Base-by-base conservation (phyloP, 2,888 invertebrate species). In the Mesorhabditis spiculigera region DNA sequence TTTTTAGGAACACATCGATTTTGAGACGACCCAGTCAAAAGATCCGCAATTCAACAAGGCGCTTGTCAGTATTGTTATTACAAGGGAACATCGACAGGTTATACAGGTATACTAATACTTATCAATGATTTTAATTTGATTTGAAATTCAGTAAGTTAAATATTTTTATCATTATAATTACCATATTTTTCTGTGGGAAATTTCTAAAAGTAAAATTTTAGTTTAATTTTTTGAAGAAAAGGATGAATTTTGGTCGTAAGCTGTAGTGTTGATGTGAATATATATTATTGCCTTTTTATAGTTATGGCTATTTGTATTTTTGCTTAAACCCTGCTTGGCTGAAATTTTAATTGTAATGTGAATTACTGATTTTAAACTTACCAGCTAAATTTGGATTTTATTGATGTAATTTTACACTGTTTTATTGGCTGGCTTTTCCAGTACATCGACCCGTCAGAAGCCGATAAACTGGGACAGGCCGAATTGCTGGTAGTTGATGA, bases 11-110 rank as follows among this genome's bases (percentile, higher is more conserved):
- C 95, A 97, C 86, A 90, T 92, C 28, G 96, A 98, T 86, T 98
- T 95, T 87, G 93, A 93, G 76, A 90, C 96, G 69, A 91, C 95
- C 62, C 92, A 95, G 85, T 96, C 96, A 0, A 93, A 93, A 0
- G 94, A 97, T 88, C 93, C 93, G 0, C 95, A 97, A 77, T 94
- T 94, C 86, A 95, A 95, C 87, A 96, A 95, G 88, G 95, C 96
- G 0, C 91, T 96, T 69, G 92, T 97, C 3, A 90, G 94, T 74
- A 92, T 97, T 5, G 95, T 95, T 87, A 90, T 98, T 45, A 93
- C 92, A 71, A 69, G 83, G 5, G 81, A 82, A 50, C 86, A 85
- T 69, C 71, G 82, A 64, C 86, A 86, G 70, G 83, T 79, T 13
- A 81, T 86, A 63, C 85, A 85, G 74, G 85, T 82, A 41, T n/a